Conservation (phyloP, 2,113 vertebrate genomes). For the Pristiophorus japonicus region DNA sequence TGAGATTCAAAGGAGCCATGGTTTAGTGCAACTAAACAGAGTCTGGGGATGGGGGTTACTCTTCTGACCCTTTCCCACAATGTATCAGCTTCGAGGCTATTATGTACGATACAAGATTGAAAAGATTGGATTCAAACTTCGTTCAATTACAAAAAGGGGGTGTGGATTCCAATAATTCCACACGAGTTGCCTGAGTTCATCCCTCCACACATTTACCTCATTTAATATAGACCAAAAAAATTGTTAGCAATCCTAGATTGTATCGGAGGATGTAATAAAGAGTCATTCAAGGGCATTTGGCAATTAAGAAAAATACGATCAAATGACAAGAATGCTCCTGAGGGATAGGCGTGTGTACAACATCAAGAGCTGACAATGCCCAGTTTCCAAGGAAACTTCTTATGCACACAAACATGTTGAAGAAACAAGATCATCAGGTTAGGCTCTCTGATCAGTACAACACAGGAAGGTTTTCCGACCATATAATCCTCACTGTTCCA, state of each 20-base stretch:
- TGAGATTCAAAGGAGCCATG: neutral
- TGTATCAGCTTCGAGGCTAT: neutral
- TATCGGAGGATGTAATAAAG: neutral
- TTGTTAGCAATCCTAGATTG: neutral
- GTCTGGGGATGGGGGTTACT: neutral
- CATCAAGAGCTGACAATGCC: neutral
- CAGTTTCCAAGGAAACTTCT: neutral
- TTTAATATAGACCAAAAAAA: neutral
- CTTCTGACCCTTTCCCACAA: neutral
- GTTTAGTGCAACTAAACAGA: neutral
- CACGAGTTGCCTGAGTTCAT: neutral
- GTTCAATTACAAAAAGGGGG: neutral
- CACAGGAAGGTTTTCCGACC: neutral
- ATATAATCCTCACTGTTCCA: neutral
- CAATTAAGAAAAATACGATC: neutral
- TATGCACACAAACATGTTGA: neutral
- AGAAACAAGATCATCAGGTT: neutral
- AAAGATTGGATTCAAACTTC: neutral
- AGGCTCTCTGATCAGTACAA: neutral
- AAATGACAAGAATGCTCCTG: neutral
- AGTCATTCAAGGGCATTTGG: constrained; percentile 11
- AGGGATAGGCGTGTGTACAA: neutral
- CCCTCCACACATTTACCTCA: neutral
- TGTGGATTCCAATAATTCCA: neutral
- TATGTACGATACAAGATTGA: neutral